Base-by-base conservation (phyloP, 2,888 invertebrate species). In the Caenorhabditis angaria region DNA sequence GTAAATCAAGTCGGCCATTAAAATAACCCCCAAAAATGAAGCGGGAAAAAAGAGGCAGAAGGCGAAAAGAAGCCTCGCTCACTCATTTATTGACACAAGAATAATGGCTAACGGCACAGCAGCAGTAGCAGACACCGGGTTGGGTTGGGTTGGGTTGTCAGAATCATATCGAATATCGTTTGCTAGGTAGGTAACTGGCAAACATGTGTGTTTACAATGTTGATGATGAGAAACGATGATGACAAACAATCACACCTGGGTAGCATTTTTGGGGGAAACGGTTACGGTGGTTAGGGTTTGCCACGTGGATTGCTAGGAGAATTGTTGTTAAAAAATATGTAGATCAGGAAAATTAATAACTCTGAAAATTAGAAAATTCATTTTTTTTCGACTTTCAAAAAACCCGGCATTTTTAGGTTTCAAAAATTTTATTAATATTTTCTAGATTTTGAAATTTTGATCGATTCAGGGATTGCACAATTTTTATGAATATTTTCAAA, bases 211-310 rank as follows among this genome's bases (percentile, higher is more conserved):
- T 41, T n/a, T n/a, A n/a, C n/a, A n/a, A n/a, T n/a, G n/a, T n/a
- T n/a, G 41, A 41, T 32, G 32, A 32, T 41, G 41, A 41, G 18
- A n/a, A n/a, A n/a, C n/a, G n/a, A n/a, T n/a, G 41, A 41, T 41
- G 41, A 41, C 41, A 41, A 41, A 41, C 41, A 41, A 41, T 41
- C 41, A 41, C 41, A 41, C 41, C 41, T 41, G 41, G 41, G 10
- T 41, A 41, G 41, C 5, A 14, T 18, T 6, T 18, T 18, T 41
- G 10, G 32, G 10, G 41, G n/a, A n/a, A n/a, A n/a, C n/a, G n/a
- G n/a, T n/a, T n/a, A n/a, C n/a, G n/a, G n/a, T n/a, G n/a, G n/a
- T n/a, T n/a, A n/a, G n/a, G n/a, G n/a, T n/a, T n/a, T n/a, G n/a
- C n/a, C n/a, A n/a, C n/a, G n/a, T n/a, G n/a, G n/a, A n/a, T n/a